Percentiles rank a stretch among this genome's conserved stretches.
Evolutionary conservation across 2,797 vertebrate genomes (phyloP).

Genomic region (Thunnus albacares): DNA sequence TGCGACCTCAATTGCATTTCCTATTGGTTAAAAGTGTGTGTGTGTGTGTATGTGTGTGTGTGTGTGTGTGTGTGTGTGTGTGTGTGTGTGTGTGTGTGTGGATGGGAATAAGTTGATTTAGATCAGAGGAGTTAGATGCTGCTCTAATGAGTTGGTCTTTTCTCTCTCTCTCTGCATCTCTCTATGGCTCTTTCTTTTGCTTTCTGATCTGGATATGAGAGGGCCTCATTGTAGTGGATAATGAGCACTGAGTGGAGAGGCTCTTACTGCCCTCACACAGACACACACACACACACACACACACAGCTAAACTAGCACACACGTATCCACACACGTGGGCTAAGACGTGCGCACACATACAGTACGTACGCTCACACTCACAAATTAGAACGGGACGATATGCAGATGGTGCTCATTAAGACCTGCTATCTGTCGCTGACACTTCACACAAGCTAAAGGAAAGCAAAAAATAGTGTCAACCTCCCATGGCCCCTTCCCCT

Average conservation of each 20-base stretch:
- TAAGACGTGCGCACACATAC: not conserved
- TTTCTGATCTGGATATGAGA: conserved; percentile 49
- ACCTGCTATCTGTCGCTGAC: conserved; percentile 67
- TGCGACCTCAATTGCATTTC: not conserved
- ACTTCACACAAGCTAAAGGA: conserved; percentile 51
- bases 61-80: not conserved
- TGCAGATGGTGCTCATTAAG: conserved; percentile 80
- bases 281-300: conserved; percentile 9
- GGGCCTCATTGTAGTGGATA: conserved; percentile 56
- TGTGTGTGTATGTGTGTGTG: not conserved
- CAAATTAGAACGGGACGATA: conserved; percentile 69
- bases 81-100: not conserved
- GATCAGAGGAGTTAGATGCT: conserved; percentile 24
- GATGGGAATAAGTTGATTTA: not conserved
- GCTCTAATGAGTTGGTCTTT: conserved; percentile 36
- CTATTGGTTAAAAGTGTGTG: not conserved
- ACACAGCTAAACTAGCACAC: not conserved
- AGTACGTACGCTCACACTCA: conserved; percentile 7
- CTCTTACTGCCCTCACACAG: conserved; percentile 31
- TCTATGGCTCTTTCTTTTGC: conserved; percentile 17
- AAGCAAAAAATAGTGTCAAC: conserved; percentile 39
- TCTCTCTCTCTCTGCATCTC: conserved; percentile 15
- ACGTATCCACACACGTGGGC: not conserved
- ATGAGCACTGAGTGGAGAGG: conserved; percentile 64
- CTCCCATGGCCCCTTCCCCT: conserved; percentile 12